Evolutionary conservation across 1,140 invertebrate genomes (phyloP).

Genomic region (Adoxophyes honmai): DNA sequence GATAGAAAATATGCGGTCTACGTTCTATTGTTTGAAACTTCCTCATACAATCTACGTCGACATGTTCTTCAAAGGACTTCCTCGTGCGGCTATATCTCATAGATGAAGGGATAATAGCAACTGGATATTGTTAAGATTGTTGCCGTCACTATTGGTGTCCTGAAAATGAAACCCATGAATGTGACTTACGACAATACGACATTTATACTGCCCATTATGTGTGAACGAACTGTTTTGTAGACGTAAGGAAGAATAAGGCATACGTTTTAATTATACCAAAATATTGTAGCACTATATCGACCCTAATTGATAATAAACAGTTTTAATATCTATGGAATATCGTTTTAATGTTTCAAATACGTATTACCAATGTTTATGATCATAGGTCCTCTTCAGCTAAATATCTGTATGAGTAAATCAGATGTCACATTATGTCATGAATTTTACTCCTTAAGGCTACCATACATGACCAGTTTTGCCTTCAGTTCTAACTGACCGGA

Average conservation of each 20-base stretch:
- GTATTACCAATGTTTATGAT: background rate
- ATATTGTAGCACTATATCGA: background rate
- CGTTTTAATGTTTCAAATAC: background rate
- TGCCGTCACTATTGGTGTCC: background rate
- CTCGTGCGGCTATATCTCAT: background rate
- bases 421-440: background rate
- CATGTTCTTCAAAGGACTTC: conserved; percentile 4
- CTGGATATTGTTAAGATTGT: conserved; percentile 2
- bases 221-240: conserved; percentile 1
- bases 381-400: background rate
- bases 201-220: conserved; percentile 2
- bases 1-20: background rate
- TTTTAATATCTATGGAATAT: background rate
- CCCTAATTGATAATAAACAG: background rate
- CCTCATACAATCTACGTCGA: background rate
- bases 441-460: too few species aligned
- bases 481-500: too few species aligned
- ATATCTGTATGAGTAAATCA: background rate
- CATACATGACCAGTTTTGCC: too few species aligned
- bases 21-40: background rate
- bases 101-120: background rate
- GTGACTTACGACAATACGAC: conserved; percentile 1
- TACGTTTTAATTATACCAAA: background rate
- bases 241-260: background rate
- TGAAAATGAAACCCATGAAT: background rate